Base-by-base conservation (phyloP, 2,113 vertebrate genomes). In the Lontra canadensis region DNA sequence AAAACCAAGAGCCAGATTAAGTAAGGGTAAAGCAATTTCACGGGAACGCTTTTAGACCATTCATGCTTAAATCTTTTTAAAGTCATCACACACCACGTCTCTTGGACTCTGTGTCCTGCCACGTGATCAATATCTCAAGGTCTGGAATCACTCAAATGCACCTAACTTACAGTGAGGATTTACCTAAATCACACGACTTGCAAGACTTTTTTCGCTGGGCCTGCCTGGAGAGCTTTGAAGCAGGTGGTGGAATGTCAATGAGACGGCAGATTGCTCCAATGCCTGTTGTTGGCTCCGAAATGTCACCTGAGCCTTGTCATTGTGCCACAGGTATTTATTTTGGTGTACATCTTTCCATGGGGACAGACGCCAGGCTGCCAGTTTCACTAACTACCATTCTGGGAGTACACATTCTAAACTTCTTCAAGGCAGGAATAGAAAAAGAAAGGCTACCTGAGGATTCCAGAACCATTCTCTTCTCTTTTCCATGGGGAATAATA, bases 91-190 rank as follows among this genome's bases (percentile, higher is more conserved):
- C 49, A 52, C 13, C 59, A 65, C 83, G 92, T 97, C 87, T 95
- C 36, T 84, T 96, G 84, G 59, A 95, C 52, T 81, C 63, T 95
- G 6, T 92, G 83, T 96, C 91, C 90, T 86, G 90, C 76, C 97
- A 93, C 97, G n/a, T 93, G 87, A 97, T 96, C 92, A 90, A 20
- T 78, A 94, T 96, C 71, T 90, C 55, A 90, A 95, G 55, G 80
- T 90, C 84, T 94, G 67, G 88, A 96, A 94, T 78, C 88, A 96
- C 80, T 97, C 88, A 95, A 65, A 94, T 88, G 81, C 49, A 69
- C 96, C 80, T 96, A 73, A 88, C 55, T 92, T 71, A 44, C 2
- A 31, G 82, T 85, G 93, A 85, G 76, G 94, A 90, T 96, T 96
- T 95, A 97, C 96, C 92, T 92, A 88, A 92, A 85, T 49, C 71